Percentiles rank a stretch among this genome's conserved stretches.
Conservation (phyloP, 2,888 invertebrate genomes). For the Ormyrus pomaceus region DNA sequence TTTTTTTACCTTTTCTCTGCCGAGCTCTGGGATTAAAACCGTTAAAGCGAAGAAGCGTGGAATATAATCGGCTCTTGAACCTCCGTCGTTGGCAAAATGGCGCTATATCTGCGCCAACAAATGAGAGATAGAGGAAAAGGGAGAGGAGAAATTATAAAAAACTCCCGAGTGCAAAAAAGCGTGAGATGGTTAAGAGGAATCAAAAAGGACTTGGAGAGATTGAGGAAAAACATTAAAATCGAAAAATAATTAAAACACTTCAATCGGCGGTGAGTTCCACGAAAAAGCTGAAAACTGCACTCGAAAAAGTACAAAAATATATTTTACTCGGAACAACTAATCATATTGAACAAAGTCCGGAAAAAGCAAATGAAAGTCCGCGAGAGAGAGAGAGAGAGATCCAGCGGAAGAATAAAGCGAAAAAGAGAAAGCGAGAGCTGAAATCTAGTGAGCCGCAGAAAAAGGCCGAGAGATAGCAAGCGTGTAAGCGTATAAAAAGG, state of each 20-base stretch:
- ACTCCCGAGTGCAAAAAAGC: not conserved
- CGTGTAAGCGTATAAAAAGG: slow-evolving; percentile 18
- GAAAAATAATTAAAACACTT: too few relatives aligned
- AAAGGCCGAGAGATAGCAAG: not conserved
- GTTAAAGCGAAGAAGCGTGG: slow-evolving; percentile 23
- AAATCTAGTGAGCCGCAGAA: not conserved
- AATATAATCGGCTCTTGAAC: slow-evolving; percentile 56
- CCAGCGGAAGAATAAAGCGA: not conserved
- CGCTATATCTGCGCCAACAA: slow-evolving; percentile 1
- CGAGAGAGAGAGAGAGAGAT: too few relatives aligned
- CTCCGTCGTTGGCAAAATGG: slow-evolving; percentile 27
- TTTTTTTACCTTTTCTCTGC: not conserved
- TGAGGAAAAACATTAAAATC: not conserved
- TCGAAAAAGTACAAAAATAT: too few relatives aligned
- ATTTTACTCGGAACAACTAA: too few relatives aligned
- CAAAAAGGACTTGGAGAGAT: not conserved
- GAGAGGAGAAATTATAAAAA: slow-evolving; percentile 6
- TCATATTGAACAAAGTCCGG: not conserved
- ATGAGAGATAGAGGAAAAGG: not conserved
- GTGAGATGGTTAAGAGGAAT: not conserved
- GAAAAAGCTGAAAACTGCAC: too few relatives aligned
- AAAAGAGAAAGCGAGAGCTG: slow-evolving; percentile 1
- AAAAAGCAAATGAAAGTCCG: not conserved
- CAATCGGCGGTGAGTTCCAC: too few relatives aligned
- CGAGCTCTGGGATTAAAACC: slow-evolving; percentile 28